phyloP scores from a whole-genome alignment of 1,140 invertebrate genomes.

The Macrobrachium nipponense region DNA sequence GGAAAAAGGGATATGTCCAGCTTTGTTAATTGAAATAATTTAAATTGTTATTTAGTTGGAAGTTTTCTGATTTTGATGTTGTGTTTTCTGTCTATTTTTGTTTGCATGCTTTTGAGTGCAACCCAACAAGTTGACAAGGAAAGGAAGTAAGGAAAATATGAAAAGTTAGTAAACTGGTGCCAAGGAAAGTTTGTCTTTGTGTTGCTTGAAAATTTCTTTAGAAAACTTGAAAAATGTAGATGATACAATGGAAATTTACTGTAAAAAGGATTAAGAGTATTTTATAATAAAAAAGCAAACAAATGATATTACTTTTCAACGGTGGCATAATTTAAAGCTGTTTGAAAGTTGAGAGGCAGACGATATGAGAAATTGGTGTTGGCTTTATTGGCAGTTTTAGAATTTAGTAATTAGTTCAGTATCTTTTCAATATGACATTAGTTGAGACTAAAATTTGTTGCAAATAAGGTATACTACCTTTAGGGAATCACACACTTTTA shows the following conservation, averaged over 20 bases:
- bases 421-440: no score
- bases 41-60: slow-evolving; percentile 45
- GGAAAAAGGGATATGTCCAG: slow-evolving; percentile 17
- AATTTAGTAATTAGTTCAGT: no score
- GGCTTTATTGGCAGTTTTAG: slow-evolving; percentile 56
- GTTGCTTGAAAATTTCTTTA: slow-evolving; percentile 9
- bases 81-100: slow-evolving; percentile 58
- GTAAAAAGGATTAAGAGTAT: no score
- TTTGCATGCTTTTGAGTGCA: slow-evolving; percentile 61
- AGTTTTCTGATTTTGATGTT: slow-evolving; percentile 53
- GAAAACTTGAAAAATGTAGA: no score
- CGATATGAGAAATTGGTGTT: slow-evolving; percentile 62
- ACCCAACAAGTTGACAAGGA: slow-evolving; percentile 63
- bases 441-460: no score
- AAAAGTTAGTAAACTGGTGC: slow-evolving; percentile 54
- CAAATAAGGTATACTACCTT: no score
- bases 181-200: slow-evolving; percentile 36
- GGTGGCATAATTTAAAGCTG: slow-evolving; percentile 15
- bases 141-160: slow-evolving; percentile 59
- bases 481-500: no score
- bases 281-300: neutral
- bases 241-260: no score
- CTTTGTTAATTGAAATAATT: slow-evolving; percentile 13
- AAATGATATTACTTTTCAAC: slow-evolving; percentile 8
- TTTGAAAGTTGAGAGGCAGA: slow-evolving; percentile 56